Base-by-base conservation (phyloP, 2,113 vertebrate species). In the Notarius lentiginosus region DNA sequence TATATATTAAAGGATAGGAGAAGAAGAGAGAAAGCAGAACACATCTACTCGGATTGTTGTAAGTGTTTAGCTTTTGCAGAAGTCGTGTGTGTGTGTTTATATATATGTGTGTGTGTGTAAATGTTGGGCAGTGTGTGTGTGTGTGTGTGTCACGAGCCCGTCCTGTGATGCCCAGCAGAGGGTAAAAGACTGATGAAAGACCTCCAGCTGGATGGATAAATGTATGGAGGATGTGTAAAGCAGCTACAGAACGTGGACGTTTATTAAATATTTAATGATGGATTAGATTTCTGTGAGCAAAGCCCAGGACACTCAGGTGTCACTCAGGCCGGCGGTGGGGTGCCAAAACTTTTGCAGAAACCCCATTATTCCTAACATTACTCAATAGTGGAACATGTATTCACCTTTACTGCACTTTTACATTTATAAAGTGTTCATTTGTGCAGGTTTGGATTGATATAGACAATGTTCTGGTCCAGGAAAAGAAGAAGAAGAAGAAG, bases 101-200 rank as follows among this genome's bases (percentile, higher is more conserved):
- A 1, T 34, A 1, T 30, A 1, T 30, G 30, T 30, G 30, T 30
- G 30, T 30, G 30, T 30, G 30, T 30, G 30, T 30, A 30, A 30
- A 30, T 30, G 30, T 30, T 30, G 30, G 30, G 34, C 2, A 41
- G 2, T 34, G 34, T 34, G 1, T 34, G 34, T 34, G 34, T 34
- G 34, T 34, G 30, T 30, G 30, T 30, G 30, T 30, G 94, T 95
- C 95, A 95, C 93, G 90, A 93, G 95, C 94, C 92, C 30, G 56
- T 85, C 79, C 87, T 89, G 88, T 86, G 93, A 91, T 90, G 88
- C 18, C 34, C 22, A 49, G 17, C 49, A 61, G 58, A 83, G 90
- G 88, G 89, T 90, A 90, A 89, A 89, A 89, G 41, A 88, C 80
- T 53, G 56, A 12, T 0, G 11, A 17, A 88, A 58, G 88, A 76